A percentile compares a stretch with the other conserved stretches of the same genome.
Conservation (phyloP, 1,140 invertebrate genomes). For the Neelides sp. region DNA sequence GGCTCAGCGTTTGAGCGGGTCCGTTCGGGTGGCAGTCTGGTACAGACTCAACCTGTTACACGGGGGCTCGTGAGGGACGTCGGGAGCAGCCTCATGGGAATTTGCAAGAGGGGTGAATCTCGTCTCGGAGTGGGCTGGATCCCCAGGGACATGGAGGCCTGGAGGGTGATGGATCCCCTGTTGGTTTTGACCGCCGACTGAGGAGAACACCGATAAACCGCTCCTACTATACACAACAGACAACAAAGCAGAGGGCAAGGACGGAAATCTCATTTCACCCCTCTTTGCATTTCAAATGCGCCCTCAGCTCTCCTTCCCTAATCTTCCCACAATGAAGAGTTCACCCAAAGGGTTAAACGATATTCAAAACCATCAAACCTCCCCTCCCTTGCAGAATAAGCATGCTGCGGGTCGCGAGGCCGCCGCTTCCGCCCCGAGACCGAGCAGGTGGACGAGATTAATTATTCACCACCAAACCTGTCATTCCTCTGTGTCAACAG, state of each 20-base stretch:
- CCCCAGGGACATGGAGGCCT: not conserved
- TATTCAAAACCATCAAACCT: constrained; percentile 21
- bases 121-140: not conserved
- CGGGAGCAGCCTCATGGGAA: no score
- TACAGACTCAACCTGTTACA: no score
- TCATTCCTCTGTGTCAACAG: no score
- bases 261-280: constrained; percentile 24
- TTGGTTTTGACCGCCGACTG: constrained; percentile 9
- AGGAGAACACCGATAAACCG: constrained; percentile 24
- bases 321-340: constrained; percentile 26
- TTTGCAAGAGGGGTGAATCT: no score
- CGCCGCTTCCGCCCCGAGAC: no score
- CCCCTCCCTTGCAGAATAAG: constrained; percentile 3
- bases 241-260: constrained; percentile 6
- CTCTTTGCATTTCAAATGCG: constrained; percentile 28
- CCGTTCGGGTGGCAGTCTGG: no score
- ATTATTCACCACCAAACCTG: no score
- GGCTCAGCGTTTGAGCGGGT: no score
- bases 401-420: no score
- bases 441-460: not conserved
- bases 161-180: constrained; percentile 7
- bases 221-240: constrained; percentile 21
- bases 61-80: no score
- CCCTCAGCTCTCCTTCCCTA: constrained; percentile 15
- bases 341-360: constrained; percentile 25